These are phyloP conservation scores for Chrysocyon brachyurus DNA, from an alignment of 2,797 vertebrate genomes.

Conservation along the genomic window DNA sequence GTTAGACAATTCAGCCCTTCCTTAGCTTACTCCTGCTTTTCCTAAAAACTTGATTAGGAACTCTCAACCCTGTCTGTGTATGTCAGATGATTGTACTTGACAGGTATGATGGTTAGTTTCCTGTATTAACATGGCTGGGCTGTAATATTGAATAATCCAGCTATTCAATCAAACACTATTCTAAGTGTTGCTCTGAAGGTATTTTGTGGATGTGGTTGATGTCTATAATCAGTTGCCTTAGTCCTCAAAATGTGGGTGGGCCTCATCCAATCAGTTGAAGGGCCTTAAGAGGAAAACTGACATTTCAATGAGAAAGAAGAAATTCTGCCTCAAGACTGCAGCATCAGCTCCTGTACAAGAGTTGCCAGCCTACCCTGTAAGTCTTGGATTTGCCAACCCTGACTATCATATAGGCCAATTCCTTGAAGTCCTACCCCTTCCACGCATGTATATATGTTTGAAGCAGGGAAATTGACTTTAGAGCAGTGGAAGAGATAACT, in stretches of 20 bases:
- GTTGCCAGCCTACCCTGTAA: background rate
- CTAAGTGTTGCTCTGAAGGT: background rate
- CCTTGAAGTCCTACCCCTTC: background rate
- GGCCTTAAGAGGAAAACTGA: background rate
- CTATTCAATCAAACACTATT: background rate
- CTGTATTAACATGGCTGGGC: background rate
- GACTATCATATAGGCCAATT: background rate
- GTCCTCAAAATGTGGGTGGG: background rate
- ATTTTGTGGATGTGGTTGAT: background rate
- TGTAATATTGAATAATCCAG: background rate
- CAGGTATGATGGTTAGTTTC: background rate
- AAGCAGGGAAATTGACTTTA: background rate
- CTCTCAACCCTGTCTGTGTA: background rate
- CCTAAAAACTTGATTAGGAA: background rate
- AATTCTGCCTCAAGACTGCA: background rate
- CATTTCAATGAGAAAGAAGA: conserved; percentile 5
- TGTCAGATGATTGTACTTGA: background rate
- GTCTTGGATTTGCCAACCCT: background rate
- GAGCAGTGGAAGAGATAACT: background rate
- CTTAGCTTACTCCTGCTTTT: background rate
- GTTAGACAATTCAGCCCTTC: background rate
- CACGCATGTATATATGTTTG: background rate
- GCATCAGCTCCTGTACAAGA: background rate
- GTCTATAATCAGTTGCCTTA: background rate
- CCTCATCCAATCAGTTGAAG: background rate